phyloP scores from a whole-genome alignment of 1,140 invertebrate genomes.

The Neuroterus valhalla region DNA sequence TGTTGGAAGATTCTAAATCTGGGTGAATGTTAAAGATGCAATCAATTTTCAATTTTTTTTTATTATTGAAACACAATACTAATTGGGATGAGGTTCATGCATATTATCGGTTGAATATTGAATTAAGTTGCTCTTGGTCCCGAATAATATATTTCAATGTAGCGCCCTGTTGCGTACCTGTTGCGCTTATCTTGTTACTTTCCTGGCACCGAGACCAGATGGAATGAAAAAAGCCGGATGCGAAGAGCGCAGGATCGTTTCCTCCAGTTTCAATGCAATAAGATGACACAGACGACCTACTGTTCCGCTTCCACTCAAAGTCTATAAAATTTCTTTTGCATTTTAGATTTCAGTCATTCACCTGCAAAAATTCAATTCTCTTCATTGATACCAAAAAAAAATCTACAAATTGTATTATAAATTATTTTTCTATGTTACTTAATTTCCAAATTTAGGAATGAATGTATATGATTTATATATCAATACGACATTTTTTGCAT shows the following conservation, averaged over 20 bases:
- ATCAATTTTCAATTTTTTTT: too few species aligned
- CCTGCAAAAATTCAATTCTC: constrained; percentile 2
- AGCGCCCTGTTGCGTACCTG: constrained; percentile 29
- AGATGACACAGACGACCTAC: constrained; percentile 12
- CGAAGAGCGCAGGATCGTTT: constrained; percentile 26
- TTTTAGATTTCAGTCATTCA: neutral
- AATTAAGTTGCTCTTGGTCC: neutral
- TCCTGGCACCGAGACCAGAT: constrained; percentile 25
- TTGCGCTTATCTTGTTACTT: constrained; percentile 29
- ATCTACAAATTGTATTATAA: too few species aligned
- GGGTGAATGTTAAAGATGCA: too few species aligned
- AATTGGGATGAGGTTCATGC: too few species aligned
- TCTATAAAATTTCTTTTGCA: constrained; percentile 1
- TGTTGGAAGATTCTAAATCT: too few species aligned
- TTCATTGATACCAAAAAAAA: too few species aligned
- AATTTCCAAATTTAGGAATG: too few species aligned
- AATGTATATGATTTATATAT: too few species aligned
- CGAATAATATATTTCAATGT: neutral
- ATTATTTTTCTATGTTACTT: too few species aligned
- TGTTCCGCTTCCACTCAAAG: constrained; percentile 8
- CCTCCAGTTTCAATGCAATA: constrained; percentile 3
- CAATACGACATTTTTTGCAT: too few species aligned
- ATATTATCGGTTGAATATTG: neutral
- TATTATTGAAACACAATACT: too few species aligned
- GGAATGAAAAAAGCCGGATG: constrained; percentile 25